Evolutionary conservation across 2,888 invertebrate genomes (phyloP), one percentile per base, ranked within the genome.

Genomic region (Acleris literana): DNA sequence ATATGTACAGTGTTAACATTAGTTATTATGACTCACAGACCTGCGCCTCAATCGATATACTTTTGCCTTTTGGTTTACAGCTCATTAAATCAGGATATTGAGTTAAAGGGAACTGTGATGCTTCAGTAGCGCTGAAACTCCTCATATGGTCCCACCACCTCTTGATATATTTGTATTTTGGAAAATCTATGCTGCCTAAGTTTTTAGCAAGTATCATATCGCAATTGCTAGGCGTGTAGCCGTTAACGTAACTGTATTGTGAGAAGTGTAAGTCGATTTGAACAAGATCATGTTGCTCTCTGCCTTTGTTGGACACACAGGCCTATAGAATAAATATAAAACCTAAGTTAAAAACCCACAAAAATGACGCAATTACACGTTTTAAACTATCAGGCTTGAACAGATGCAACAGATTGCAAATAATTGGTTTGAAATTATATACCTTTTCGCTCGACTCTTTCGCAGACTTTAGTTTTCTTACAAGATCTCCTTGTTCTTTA

Each of bases 361-460:
- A 43, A 18, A 51, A 66, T 51, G 39, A 66, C 39, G 56, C 46
- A 51, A 52, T 57, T 57, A 52, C 49, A 33, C 49, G n/a, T 58
- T 58, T 16, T 25, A 1, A 52, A 66, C 22, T 18, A 51, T 49
- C 22, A 18, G 52, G n/a, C 6, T 39, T 52, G 59, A 39, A 46
- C 33, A 17, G 59, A 64, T 58, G 20, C 6, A 7, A 7, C 33
- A 46, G 17, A 44, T 17, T 55, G 55, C 44, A 61, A 46, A 29
- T 33, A 29, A 60, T 55, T 48, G 25, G 25, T 39, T 55, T 29
- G 25, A 25, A 65, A 66, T 39, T 39, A 84, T 84, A 81, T 77
- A 97, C 97, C 96, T 95, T 95, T 74, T 95, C 95, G 83, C 94
- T 95, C 60, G 95, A 94, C 86, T 96, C 96, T 88, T 97, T 97